These are phyloP conservation scores for Drosophila infuscata DNA, from an alignment of 2,888 invertebrate species.

Conservation along the genomic window DNA sequence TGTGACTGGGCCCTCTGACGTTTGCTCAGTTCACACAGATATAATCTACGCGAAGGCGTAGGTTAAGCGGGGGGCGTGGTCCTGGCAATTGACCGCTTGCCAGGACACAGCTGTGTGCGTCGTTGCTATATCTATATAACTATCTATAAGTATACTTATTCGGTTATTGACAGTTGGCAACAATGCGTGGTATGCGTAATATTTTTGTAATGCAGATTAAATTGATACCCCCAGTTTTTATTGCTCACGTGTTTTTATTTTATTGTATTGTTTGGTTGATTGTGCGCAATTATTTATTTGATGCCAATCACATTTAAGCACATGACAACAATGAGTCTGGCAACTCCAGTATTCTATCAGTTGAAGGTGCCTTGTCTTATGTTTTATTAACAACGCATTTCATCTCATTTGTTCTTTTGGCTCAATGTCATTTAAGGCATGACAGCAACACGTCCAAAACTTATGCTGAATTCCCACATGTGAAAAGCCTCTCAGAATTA, in stretches of 20 bases:
- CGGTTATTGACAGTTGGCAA: constrained; percentile 44
- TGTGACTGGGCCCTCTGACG: constrained; percentile 11
- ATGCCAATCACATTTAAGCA: constrained; percentile 40
- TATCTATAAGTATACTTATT: constrained; percentile 28
- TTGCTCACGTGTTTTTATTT: constrained; percentile 13
- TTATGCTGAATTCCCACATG: background rate
- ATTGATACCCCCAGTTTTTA: constrained; percentile 41
- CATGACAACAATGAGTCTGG: constrained; percentile 22
- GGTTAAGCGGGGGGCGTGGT: constrained; percentile 27
- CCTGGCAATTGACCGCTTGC: constrained; percentile 24
- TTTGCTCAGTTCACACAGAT: constrained; percentile 13
- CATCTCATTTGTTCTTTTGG: background rate
- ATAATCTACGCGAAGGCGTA: constrained; percentile 25
- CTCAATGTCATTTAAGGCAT: constrained; percentile 2
- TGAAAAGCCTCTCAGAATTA: background rate
- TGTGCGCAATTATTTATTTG: constrained; percentile 44
- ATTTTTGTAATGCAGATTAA: constrained; percentile 52
- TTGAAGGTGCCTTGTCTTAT: background rate
- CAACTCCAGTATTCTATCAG: constrained; percentile 19
- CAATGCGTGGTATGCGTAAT: constrained; percentile 69
- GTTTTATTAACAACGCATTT: constrained; percentile 20
- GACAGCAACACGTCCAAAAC: background rate
- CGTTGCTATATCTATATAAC: background rate
- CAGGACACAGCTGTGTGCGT: constrained; percentile 12
- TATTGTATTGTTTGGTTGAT: constrained; percentile 25